These are phyloP conservation scores for Drosophila recens DNA, from an alignment of 2,888 invertebrate genomes.

Conservation along the genomic window DNA sequence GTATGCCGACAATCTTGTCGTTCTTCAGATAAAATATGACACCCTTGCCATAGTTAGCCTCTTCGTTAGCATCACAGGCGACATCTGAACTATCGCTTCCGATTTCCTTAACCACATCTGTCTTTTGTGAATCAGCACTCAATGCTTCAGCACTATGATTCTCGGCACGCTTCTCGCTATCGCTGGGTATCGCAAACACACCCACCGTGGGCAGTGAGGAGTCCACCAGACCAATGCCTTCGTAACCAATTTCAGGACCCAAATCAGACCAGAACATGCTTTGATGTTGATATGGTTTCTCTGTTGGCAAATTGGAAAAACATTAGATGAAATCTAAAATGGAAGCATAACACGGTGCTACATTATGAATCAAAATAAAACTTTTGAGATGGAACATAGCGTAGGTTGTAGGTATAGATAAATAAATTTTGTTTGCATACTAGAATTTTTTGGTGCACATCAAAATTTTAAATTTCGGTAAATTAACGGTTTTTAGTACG, in stretches of 20 bases:
- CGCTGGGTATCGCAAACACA: constrained; percentile 89
- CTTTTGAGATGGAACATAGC: too few species aligned
- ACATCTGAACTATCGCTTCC: constrained; percentile 4
- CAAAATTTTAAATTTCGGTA: too few species aligned
- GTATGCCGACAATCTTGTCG: constrained; percentile 95
- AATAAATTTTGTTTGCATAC: too few species aligned
- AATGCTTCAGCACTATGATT: constrained; percentile 85
- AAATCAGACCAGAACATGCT: constrained; percentile 99
- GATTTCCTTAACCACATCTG: neutral
- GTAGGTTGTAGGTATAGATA: too few species aligned
- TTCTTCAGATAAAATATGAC: constrained; percentile 96
- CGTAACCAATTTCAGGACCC: constrained; percentile 95
- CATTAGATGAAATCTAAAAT: neutral
- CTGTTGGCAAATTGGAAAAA: constrained; percentile 69
- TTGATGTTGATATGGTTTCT: constrained; percentile 93
- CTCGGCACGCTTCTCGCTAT: constrained; percentile 50
- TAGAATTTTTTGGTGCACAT: too few species aligned
- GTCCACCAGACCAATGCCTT: constrained; percentile 97
- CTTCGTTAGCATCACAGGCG: constrained; percentile 48
- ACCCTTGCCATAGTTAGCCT: constrained; percentile 88
- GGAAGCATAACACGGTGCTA: too few species aligned
- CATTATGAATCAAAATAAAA: too few species aligned
- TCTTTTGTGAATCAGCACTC: constrained; percentile 33
- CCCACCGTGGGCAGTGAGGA: constrained; percentile 94
- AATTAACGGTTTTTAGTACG: too few species aligned